Evolutionary conservation across 2,888 invertebrate genomes (phyloP).

Genomic region (Piscicola geometra): DNA sequence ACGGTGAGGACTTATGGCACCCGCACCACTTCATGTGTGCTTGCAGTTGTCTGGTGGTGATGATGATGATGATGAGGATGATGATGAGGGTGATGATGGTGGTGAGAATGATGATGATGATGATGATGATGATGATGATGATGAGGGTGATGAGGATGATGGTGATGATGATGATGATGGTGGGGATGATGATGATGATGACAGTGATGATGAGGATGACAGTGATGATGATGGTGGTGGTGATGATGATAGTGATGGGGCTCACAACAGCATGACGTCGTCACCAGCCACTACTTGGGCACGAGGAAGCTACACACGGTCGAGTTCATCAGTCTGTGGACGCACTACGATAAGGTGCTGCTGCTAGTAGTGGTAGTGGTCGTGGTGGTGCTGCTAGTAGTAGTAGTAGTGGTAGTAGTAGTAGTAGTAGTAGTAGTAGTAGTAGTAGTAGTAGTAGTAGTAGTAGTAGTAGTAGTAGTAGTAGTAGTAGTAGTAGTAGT

Average conservation of each 20-base stretch:
- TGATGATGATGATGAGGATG: too few relatives aligned
- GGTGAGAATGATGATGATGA: conserved; percentile 28
- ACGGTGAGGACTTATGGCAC: too few relatives aligned
- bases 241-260: conserved; percentile 36
- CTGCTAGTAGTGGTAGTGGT: too few relatives aligned
- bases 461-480: conserved; percentile 24
- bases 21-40: too few relatives aligned
- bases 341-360: not conserved
- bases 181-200: conserved; percentile 31
- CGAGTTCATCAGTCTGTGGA: conserved; percentile 10
- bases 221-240: conserved; percentile 31
- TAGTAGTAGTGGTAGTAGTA: conserved; percentile 18
- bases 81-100: too few relatives aligned
- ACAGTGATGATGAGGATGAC: conserved; percentile 18
- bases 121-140: conserved; percentile 28
- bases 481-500: conserved; percentile 13
- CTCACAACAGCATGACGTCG: too few relatives aligned
- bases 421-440: conserved; percentile 24
- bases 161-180: conserved; percentile 31
- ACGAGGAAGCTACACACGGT: not conserved
- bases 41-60: not conserved
- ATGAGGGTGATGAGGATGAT: conserved; percentile 22
- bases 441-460: conserved; percentile 24
- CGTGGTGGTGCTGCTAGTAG: not conserved
- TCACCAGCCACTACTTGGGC: not conserved